Evolutionary conservation across 2,113 vertebrate genomes (phyloP), one percentile per base, ranked within the genome.

Genomic region (Sceloporus undulatus): DNA sequence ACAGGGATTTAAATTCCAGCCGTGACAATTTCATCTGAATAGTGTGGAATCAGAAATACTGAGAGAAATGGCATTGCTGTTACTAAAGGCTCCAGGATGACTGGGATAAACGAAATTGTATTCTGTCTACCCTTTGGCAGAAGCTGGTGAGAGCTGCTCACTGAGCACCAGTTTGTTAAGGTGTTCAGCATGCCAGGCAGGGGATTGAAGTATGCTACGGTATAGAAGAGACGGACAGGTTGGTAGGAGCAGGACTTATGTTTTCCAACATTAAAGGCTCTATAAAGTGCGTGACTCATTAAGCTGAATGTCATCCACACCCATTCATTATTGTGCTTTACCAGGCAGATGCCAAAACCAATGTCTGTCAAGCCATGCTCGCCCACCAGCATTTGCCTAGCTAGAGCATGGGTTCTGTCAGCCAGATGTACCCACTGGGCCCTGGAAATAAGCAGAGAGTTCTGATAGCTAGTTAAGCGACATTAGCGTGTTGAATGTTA

Each of bases 11-110:
- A 52, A 34, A 86, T 68, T 78, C 13, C 59, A 85, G 38, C 13
- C 13, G 27, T 48, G 16, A 77, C 38, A 78, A 66, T 85, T 85
- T 68, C 59, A 52, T 52, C 85, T 52, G 59, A 85, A 77, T 66
- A 78, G 25, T 42, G 21, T 84, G 29, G 84, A 76, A 76, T 48
- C 40, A 66, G 84, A 66, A 54, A n/a, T 42, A 84, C 66, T 7
- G 42, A 66, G 59, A 62, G 54, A 82, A 40, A 76, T 7, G 9
- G 29, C 16, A 48, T 18, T 77, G 54, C 56, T 65, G 13, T 42
- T 75, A 18, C 84, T 59, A 11, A 77, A 77, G 29, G 59, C 38
- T 59, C 84, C 21, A 42, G 25, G 56, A 62, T 23, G 23, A 9
- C 23, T 27, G 54, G 70, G 59, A 42, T 23, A 70, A 70, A 71